Percentiles rank a stretch among this genome's conserved stretches.
phyloP scores from a whole-genome alignment of 2,888 invertebrate genomes.

The Flabesymbios commensalis region DNA sequence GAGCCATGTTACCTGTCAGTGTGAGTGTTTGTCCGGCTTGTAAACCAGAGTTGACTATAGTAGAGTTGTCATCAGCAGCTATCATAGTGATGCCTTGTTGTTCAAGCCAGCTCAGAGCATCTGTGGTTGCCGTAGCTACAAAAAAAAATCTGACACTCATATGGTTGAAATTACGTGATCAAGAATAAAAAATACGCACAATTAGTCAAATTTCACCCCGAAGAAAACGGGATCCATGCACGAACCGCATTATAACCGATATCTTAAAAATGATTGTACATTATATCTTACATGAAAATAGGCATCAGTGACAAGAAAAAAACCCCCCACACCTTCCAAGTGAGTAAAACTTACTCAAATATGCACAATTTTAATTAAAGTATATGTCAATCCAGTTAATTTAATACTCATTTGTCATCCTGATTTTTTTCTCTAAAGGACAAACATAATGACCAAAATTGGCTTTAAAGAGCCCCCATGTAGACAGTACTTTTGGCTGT shows the following conservation, averaged over 20 bases:
- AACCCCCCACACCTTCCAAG: neutral
- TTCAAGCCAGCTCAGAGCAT: constrained; percentile 71
- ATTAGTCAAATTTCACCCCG: neutral
- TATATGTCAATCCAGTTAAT: no score
- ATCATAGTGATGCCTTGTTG: constrained; percentile 86
- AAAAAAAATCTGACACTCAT: neutral
- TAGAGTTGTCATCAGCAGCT: constrained; percentile 73
- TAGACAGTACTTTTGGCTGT: no score
- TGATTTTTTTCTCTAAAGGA: no score
- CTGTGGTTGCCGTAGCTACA: constrained; percentile 47
- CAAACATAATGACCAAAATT: no score
- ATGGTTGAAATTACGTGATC: no score
- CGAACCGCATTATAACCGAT: neutral
- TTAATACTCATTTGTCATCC: no score
- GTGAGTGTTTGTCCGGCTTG: constrained; percentile 85
- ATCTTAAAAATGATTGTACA: neutral
- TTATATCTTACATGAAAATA: neutral
- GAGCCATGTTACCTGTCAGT: constrained; percentile 65
- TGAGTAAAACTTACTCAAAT: no score
- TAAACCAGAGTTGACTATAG: constrained; percentile 77
- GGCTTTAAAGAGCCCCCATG: no score
- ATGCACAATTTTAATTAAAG: no score
- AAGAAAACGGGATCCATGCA: neutral
- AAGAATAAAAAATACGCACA: neutral
- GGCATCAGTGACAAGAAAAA: neutral